phyloP scores from a whole-genome alignment of 2,797 vertebrate genomes.

The Somateria mollissima region DNA sequence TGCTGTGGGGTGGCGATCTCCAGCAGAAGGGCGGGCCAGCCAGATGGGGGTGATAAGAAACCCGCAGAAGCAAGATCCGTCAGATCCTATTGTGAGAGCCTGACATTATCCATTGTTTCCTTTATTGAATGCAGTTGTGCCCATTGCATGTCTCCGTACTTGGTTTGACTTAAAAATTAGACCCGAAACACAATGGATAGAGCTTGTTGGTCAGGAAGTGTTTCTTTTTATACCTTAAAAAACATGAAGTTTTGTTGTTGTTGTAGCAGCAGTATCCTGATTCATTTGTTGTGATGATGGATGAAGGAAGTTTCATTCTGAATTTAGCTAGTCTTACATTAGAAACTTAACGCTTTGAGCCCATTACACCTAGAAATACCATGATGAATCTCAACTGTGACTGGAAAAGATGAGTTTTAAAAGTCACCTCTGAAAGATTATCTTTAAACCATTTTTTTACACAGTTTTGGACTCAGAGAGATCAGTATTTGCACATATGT shows the following conservation, averaged over 20 bases:
- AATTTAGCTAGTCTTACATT: not conserved
- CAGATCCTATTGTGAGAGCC: not conserved
- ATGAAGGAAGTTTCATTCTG: conserved; percentile 30
- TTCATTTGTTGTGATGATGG: not conserved
- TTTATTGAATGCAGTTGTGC: not conserved
- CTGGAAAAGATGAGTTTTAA: not conserved
- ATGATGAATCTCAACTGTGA: not conserved
- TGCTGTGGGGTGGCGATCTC: not conserved
- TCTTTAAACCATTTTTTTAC: not conserved
- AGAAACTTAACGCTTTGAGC: not conserved
- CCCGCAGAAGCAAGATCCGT: not conserved
- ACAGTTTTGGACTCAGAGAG: not conserved
- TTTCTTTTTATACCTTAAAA: conserved; percentile 40
- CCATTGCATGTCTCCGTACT: not conserved
- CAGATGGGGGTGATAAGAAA: not conserved
- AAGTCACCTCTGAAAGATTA: not conserved
- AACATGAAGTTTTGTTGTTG: not conserved
- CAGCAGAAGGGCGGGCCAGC: not conserved
- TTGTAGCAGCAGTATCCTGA: conserved; percentile 7
- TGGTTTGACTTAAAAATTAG: not conserved
- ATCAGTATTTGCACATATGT: not conserved
- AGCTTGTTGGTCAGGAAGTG: conserved; percentile 8
- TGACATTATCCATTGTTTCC: not conserved
- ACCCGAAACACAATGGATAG: not conserved
- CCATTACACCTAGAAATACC: not conserved